Percentiles rank a stretch among this genome's conserved stretches.
Evolutionary conservation across 2,797 vertebrate species (phyloP).

Genomic region (Emys orbicularis): DNA sequence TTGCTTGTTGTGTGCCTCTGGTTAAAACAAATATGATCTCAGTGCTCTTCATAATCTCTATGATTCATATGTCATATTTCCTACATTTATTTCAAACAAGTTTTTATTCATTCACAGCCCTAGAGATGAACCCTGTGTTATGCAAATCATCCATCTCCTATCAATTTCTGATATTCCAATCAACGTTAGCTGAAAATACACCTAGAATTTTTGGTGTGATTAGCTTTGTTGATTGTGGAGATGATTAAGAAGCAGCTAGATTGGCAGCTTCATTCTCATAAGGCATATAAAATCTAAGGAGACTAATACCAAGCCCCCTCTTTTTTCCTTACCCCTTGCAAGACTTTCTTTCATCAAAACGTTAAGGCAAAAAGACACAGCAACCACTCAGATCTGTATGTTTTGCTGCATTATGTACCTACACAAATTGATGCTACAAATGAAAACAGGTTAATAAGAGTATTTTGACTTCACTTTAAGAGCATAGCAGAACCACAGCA

Average conservation of each 20-base stretch:
- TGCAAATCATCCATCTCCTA: neutral
- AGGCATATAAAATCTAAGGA: slow-evolving; percentile 22
- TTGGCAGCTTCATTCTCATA: neutral
- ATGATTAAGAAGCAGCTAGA: neutral
- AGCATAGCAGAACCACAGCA: neutral
- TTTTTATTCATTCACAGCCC: slow-evolving; percentile 8
- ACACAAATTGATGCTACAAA: neutral
- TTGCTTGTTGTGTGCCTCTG: slow-evolving; percentile 4
- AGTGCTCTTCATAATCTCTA: slow-evolving; percentile 10
- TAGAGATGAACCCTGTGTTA: slow-evolving; percentile 1
- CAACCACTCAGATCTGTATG: neutral
- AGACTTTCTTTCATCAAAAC: slow-evolving; percentile 1
- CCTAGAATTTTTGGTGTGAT: neutral
- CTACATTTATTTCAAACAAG: slow-evolving; percentile 8
- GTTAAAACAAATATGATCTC: slow-evolving; percentile 51
- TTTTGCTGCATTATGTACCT: neutral
- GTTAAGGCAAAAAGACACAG: neutral
- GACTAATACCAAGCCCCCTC: neutral
- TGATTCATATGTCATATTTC: slow-evolving; percentile 50
- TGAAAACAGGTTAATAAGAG: neutral
- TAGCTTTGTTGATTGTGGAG: neutral
- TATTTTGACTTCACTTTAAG: neutral
- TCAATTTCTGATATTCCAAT: slow-evolving; percentile 6
- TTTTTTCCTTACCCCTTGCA: neutral
- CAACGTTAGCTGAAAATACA: neutral